A percentile compares a stretch with the other conserved stretches of the same genome.
These are phyloP conservation scores for Capreolus pygargus DNA, from an alignment of 2,113 vertebrate species.

Conservation along the genomic window DNA sequence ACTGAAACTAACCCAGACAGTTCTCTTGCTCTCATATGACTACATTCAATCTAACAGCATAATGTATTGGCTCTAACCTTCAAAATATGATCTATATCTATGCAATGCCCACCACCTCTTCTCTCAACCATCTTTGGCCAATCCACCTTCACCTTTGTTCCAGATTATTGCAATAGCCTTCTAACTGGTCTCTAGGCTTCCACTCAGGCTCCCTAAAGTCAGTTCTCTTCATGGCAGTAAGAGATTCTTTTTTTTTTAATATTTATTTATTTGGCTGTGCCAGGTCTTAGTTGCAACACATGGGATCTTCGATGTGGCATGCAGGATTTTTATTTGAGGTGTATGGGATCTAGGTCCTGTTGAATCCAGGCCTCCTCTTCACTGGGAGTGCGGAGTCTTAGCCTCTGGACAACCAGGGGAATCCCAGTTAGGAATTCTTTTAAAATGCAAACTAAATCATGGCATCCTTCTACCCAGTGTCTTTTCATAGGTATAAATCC, in stretches of 20 bases:
- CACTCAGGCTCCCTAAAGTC: background rate
- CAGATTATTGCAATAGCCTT: background rate
- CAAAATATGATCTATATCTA: background rate
- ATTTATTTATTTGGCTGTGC: background rate
- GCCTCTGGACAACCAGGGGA: background rate
- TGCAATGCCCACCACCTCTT: background rate
- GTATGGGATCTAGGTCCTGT: background rate
- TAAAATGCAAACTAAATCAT: background rate
- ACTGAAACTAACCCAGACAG: background rate
- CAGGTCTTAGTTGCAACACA: background rate
- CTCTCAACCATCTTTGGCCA: background rate
- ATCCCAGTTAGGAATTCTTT: background rate
- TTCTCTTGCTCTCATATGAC: background rate
- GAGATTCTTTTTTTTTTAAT: background rate
- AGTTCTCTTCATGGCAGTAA: background rate
- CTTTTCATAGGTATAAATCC: background rate
- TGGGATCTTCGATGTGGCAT: background rate
- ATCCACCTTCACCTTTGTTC: background rate
- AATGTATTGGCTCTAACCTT: background rate
- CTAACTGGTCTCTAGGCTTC: background rate
- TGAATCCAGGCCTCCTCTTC: background rate
- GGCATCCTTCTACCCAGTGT: background rate
- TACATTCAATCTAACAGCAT: background rate
- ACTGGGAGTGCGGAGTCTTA: background rate
- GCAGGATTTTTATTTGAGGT: background rate